A percentile compares a stretch with the other conserved stretches of the same genome.
These are phyloP conservation scores for Gonioctena quinquepunctata DNA, from an alignment of 1,140 invertebrate species.

Conservation along the genomic window DNA sequence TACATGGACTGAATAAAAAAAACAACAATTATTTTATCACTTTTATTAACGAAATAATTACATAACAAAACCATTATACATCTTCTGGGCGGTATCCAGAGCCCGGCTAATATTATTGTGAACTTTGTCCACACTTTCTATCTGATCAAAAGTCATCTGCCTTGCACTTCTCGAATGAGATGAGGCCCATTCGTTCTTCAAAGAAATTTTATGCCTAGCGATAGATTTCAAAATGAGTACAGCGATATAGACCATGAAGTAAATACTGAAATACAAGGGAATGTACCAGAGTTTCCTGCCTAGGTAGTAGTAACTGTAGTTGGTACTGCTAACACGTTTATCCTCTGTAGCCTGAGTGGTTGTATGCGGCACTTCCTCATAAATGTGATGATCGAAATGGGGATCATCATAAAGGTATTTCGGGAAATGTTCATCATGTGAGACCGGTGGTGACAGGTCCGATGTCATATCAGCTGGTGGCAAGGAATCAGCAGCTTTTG, in stretches of 20 bases:
- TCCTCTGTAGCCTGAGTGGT: conserved; percentile 57
- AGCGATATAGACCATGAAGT: conserved; percentile 78
- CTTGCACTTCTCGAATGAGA: conserved; percentile 24
- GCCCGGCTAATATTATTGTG: conserved; percentile 39
- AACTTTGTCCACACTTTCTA: conserved; percentile 33
- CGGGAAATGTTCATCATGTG: conserved; percentile 29
- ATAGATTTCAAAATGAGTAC: conserved; percentile 78
- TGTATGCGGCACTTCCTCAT: conserved; percentile 55
- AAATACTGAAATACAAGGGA: conserved; percentile 82
- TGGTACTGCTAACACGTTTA: conserved; percentile 69
- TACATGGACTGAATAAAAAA: no score
- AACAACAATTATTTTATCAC: no score
- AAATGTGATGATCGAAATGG: conserved; percentile 54
- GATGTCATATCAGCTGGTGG: neutral
- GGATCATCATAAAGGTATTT: conserved; percentile 32
- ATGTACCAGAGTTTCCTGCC: conserved; percentile 82
- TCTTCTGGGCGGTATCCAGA: conserved; percentile 38
- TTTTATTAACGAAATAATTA: conserved; percentile 23
- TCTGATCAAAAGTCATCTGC: conserved; percentile 28
- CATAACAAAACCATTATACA: conserved; percentile 43
- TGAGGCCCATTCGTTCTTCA: conserved; percentile 46
- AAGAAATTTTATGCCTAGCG: conserved; percentile 72
- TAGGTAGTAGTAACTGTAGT: conserved; percentile 80
- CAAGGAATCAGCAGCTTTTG: conserved; percentile 1
- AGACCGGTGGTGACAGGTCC: neutral